Evolutionary conservation across 2,113 vertebrate genomes (phyloP).

Genomic region (Neogale vison): DNA sequence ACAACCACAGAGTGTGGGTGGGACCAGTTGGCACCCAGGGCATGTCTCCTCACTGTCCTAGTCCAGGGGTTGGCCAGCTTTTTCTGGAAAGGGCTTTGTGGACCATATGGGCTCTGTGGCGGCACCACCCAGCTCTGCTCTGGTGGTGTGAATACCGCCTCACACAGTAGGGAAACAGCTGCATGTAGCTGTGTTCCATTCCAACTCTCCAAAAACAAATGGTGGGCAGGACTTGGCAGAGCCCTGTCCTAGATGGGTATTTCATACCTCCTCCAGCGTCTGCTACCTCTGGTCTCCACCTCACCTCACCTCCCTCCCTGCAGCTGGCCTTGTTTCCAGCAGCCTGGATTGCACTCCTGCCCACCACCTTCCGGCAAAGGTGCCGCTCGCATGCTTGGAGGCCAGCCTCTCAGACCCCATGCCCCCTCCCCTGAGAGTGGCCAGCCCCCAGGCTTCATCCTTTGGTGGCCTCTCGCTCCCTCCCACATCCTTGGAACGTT

Average conservation of each 20-base stretch:
- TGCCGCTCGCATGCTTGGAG: fast-evolving
- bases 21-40: too few relatives aligned
- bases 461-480: background rate
- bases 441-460: too few relatives aligned
- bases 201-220: background rate
- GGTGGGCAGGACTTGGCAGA: background rate
- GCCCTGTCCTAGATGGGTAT: background rate
- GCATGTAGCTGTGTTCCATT: background rate
- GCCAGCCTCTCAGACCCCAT: fast-evolving
- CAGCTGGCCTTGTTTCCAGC: background rate
- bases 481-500: background rate
- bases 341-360: background rate
- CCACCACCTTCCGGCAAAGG: fast-evolving
- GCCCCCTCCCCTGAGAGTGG: background rate
- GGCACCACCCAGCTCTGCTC: background rate
- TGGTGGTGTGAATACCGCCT: too few relatives aligned
- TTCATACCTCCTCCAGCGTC: background rate
- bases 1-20: too few relatives aligned
- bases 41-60: background rate
- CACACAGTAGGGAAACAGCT: background rate
- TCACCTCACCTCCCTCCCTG: too few relatives aligned
- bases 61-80: background rate
- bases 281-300: background rate
- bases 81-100: background rate
- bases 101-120: background rate